phyloP scores from a whole-genome alignment of 1,140 invertebrate species.

The Psix sp. region DNA sequence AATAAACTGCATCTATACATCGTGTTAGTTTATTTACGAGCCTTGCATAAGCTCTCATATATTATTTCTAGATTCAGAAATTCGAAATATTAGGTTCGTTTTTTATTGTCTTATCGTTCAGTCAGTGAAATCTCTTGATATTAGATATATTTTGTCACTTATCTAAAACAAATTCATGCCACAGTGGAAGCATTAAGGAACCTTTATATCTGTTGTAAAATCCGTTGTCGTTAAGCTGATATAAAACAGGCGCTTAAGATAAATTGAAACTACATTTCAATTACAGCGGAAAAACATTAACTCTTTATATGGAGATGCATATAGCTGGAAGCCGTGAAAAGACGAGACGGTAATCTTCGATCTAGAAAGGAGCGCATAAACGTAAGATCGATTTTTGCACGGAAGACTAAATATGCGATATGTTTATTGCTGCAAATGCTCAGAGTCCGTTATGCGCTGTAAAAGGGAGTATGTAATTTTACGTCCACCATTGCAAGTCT shows the following conservation, averaged over 20 bases:
- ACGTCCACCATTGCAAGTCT: conserved; percentile 50
- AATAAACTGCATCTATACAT: too few species aligned
- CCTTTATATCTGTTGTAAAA: conserved; percentile 6
- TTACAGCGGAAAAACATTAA: conserved; percentile 34
- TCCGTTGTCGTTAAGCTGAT: conserved; percentile 9
- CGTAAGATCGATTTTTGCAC: conserved; percentile 42
- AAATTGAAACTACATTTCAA: conserved; percentile 55
- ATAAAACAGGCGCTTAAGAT: conserved; percentile 20
- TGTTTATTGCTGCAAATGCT: conserved; percentile 55
- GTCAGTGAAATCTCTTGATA: too few species aligned
- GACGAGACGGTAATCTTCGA: conserved; percentile 43
- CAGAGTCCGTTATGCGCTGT: conserved; percentile 62
- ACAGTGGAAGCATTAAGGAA: too few species aligned
- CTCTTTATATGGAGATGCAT: conserved; percentile 35
- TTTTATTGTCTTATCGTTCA: too few species aligned
- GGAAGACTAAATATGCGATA: conserved; percentile 52
- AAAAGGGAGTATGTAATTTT: conserved; percentile 68
- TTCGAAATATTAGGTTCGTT: too few species aligned
- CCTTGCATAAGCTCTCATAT: too few species aligned
- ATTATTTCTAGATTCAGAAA: too few species aligned
- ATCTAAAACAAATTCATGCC: too few species aligned
- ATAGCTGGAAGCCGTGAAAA: conserved; percentile 21
- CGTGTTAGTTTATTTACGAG: too few species aligned
- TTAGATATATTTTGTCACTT: too few species aligned
- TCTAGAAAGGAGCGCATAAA: conserved; percentile 49